Evolutionary conservation across 2,888 invertebrate genomes (phyloP).

Genomic region (Copidosoma aretas): DNA sequence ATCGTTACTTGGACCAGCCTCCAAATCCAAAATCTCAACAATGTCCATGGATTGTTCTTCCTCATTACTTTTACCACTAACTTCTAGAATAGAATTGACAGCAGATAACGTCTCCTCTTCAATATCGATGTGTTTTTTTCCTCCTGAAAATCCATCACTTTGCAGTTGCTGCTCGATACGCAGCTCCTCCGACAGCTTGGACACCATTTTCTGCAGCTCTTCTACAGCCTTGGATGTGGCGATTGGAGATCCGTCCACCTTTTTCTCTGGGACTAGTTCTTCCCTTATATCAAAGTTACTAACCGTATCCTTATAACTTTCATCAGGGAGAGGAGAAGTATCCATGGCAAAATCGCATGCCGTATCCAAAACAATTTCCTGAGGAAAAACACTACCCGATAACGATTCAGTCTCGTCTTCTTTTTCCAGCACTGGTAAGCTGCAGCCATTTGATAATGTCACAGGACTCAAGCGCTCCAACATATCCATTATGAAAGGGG

Average conservation of each 20-base stretch:
- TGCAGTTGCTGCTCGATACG: slow-evolving; percentile 20
- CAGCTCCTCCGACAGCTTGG: slow-evolving; percentile 44
- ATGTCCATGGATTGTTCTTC: slow-evolving; percentile 7
- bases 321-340: not conserved
- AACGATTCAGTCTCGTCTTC: not conserved
- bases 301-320: not conserved
- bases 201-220: slow-evolving; percentile 46
- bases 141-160: no score
- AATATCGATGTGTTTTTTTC: not conserved
- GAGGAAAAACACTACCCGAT: not conserved
- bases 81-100: slow-evolving; percentile 20
- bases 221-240: slow-evolving; percentile 44
- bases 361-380: not conserved
- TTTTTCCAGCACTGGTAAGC: not conserved
- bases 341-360: slow-evolving; percentile 1
- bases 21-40: not conserved
- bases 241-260: slow-evolving; percentile 13
- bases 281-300: not conserved
- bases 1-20: not conserved
- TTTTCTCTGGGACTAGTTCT: not conserved
- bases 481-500: slow-evolving; percentile 51
- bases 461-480: slow-evolving; percentile 40
- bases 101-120: slow-evolving; percentile 28
- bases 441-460: slow-evolving; percentile 37
- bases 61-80: not conserved